Evolutionary conservation across 2,888 invertebrate species (phyloP).

Genomic region (Drosophila prostipennis): DNA sequence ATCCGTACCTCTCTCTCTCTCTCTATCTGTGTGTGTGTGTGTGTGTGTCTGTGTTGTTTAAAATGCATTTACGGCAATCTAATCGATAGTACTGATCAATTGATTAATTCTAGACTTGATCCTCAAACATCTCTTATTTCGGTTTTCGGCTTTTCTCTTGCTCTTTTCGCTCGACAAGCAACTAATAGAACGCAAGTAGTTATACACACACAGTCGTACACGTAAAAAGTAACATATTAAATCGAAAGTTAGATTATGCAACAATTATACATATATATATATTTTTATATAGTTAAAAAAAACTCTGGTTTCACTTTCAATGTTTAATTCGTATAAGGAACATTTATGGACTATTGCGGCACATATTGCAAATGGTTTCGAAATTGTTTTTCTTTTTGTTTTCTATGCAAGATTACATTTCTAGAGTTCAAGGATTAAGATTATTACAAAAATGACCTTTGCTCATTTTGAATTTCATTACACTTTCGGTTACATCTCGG

Average conservation of each 20-base stretch:
- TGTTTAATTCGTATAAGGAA: conserved; percentile 67
- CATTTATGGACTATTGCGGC: conserved; percentile 74
- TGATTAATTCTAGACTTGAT: conserved; percentile 46
- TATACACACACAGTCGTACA: conserved; percentile 39
- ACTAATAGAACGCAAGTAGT: conserved; percentile 48
- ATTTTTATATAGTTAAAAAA: conserved; percentile 11
- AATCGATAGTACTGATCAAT: conserved; percentile 35
- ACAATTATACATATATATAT: conserved; percentile 41
- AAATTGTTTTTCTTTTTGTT: conserved; percentile 23
- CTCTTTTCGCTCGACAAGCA: conserved; percentile 13
- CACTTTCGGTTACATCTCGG: conserved; percentile 18
- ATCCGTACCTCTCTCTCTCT: background rate
- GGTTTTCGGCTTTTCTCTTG: background rate
- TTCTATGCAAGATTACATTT: conserved; percentile 34
- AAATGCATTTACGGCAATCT: conserved; percentile 47
- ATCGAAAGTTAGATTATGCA: conserved; percentile 55
- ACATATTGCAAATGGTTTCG: conserved; percentile 58
- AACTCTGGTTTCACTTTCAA: conserved; percentile 41
- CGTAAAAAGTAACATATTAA: conserved; percentile 29
- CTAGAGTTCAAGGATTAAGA: conserved; percentile 24
- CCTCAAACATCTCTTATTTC: conserved; percentile 16
- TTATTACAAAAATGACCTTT: conserved; percentile 26
- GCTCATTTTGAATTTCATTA: conserved; percentile 26
- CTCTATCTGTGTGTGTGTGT: conserved; percentile 8
- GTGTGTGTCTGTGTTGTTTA: conserved; percentile 22